Base-by-base conservation (phyloP, 2,113 vertebrate genomes). In the Trichomycterus rosablanca region DNA sequence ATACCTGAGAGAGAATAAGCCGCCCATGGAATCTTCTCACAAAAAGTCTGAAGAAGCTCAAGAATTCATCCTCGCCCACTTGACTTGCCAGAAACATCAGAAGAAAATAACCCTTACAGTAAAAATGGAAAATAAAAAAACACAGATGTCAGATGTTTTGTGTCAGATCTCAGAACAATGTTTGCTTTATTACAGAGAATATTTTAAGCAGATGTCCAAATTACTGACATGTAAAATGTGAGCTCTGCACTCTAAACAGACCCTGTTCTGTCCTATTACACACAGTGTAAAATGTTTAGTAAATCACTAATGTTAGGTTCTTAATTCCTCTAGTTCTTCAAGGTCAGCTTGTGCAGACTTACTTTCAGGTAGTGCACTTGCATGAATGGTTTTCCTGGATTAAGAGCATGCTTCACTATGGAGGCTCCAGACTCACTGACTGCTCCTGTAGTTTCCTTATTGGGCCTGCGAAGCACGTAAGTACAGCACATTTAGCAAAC, bases 361-460 rank as follows among this genome's bases (percentile, higher is more conserved):
- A 96, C 96, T 90, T 98, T 98, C 70, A 98, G 85, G 73, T 98
- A 98, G 79, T 98, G 96, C 53, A 97, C 89, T 63, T 98, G 96
- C 93, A 97, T 91, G 83, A 97, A 98, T 55, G 68, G 69, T 81
- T 98, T 98, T 73, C 90, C 94, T 16, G 93, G 90, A 76, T 91
- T 98, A 68, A 97, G 93, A 53, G 91, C 95, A 6, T 97, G 87
- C 81, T 91, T 96, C 48, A 98, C 80, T 7, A 87, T 23, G 12
- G 88, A 94, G 14, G 93, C 89, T 67, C 94, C 95, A 2, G 92
- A 95, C 24, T 91, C 89, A 46, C 80, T 92, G 39, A 83, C 20
- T 42, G 88, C 79, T 67, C 95, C 93, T 1, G 95, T 97, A 51
- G 74, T 89, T 50, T 93, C 91, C 84, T 86, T 91, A 81, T 90